phyloP scores from a whole-genome alignment of 2,888 invertebrate genomes.

The Argyra leucocephala region DNA sequence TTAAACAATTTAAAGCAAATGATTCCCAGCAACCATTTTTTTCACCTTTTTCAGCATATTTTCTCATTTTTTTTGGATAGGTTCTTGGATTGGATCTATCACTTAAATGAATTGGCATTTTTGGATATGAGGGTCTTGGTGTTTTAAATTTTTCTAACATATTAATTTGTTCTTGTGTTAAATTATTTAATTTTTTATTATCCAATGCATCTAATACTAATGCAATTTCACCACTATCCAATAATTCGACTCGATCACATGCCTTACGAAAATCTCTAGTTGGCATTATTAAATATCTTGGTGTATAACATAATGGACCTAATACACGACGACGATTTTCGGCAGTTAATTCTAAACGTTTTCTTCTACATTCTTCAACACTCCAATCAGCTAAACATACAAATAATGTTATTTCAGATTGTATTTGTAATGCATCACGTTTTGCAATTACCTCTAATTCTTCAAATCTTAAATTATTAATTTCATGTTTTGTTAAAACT shows the following conservation, averaged over 20 bases:
- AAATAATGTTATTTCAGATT: conserved; percentile 39
- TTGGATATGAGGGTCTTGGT: conserved; percentile 39
- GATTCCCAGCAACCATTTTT: conserved; percentile 41
- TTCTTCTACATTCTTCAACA: conserved; percentile 39
- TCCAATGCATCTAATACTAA: conserved; percentile 38
- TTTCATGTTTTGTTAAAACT: conserved; percentile 35
- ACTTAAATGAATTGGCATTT: conserved; percentile 42
- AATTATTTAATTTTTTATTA: conserved; percentile 38
- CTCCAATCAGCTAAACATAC: conserved; percentile 43
- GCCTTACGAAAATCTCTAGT: conserved; percentile 36
- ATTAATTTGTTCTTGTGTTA: conserved; percentile 38
- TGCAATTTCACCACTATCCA: conserved; percentile 37
- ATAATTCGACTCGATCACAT: conserved; percentile 39
- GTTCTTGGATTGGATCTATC: conserved; percentile 42
- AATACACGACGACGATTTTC: conserved; percentile 41
- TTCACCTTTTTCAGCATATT: conserved; percentile 25
- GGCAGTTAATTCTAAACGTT: conserved; percentile 35
- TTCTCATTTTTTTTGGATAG: conserved; percentile 42
- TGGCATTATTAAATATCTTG: conserved; percentile 38
- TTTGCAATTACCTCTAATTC: conserved; percentile 42
- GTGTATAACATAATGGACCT: conserved; percentile 40
- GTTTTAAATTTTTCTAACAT: conserved; percentile 40
- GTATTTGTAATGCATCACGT: conserved; percentile 39
- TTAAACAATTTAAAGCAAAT: conserved; percentile 40
- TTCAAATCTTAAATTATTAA: conserved; percentile 39